A percentile compares a stretch with the other conserved stretches of the same genome.
phyloP scores from a whole-genome alignment of 2,113 vertebrate species.

The Sceloporus undulatus region DNA sequence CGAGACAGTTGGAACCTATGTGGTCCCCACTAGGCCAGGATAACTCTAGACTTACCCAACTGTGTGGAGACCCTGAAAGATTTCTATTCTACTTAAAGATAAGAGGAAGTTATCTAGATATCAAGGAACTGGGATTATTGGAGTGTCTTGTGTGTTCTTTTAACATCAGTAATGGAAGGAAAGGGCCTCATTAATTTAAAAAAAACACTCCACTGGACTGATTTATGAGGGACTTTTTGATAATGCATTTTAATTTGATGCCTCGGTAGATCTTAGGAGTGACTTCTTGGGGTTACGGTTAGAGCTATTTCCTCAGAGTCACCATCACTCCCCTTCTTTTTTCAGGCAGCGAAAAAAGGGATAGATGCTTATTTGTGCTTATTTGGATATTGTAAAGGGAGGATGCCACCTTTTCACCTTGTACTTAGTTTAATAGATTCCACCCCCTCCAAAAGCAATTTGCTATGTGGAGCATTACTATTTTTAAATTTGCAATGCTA shows the following conservation, averaged over 20 bases:
- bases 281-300: not conserved
- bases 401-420: not conserved
- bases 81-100: not conserved
- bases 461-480: too few species aligned
- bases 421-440: too few species aligned
- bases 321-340: not conserved
- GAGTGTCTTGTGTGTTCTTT: too few species aligned
- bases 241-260: constrained; percentile 29
- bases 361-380: not conserved
- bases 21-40: too few species aligned
- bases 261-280: constrained; percentile 2
- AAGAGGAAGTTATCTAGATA: not conserved
- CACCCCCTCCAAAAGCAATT: too few species aligned
- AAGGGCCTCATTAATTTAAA: constrained; percentile 20
- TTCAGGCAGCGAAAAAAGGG: not conserved
- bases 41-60: too few species aligned
- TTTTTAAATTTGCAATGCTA: too few species aligned
- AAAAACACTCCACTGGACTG: not conserved
- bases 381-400: not conserved
- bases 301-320: too few species aligned
- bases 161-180: not conserved
- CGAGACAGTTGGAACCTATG: too few species aligned
- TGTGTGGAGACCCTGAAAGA: too few species aligned
- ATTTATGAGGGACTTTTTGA: constrained; percentile 5
- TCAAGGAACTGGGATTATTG: not conserved